Base-by-base conservation (phyloP, 2,797 vertebrate genomes). In the Eulemur mongoz region DNA sequence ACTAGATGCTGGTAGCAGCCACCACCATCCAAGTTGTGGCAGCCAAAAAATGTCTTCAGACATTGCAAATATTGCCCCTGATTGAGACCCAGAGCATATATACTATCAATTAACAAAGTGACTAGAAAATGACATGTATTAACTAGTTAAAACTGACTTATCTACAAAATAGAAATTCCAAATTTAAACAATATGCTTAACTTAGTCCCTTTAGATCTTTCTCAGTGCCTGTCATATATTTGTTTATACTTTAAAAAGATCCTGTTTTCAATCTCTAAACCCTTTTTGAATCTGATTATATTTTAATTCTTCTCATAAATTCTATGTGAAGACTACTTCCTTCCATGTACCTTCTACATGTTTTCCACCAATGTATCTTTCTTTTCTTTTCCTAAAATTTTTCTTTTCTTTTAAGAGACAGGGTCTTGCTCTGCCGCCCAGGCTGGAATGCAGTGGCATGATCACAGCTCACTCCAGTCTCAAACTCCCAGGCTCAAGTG, bases 141-240 rank as follows among this genome's bases (percentile, higher is more conserved):
- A 94, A 59, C 59, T 70, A 84, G 27, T 93, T 84, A 92, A 93
- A 95, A 83, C 48, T 94, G 18, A 93, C 40, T 83, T 86, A 84
- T 3, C 23, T 88, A 90, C 22, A 92, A 91, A 89, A 82, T 1
- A 69, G 3, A 91, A 43, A 11, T 40, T 94, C 45, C 76, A 67
- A 81, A 63, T 85, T 75, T 80, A 92, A 89, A 50, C 59, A 35
- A 88, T 86, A 82, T 50, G 4, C 22, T 80, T 63, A 63, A 67
- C 35, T 73, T 69, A 78, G 70, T 85, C 10, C 52, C 18, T 79
- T 85, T 35, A 85, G 69, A 59, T 65, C 22, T 79, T 75, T 73
- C 89, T 59, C 67, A 91, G n/a, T 72, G 50, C 48, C 69, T 92
- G 32, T 23, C 38, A 45, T 22, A 20, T 48, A 83, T 70, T 25